These are phyloP conservation scores for Caenorhabditis sp. DNA, from an alignment of 2,888 invertebrate genomes.

Conservation along the genomic window DNA sequence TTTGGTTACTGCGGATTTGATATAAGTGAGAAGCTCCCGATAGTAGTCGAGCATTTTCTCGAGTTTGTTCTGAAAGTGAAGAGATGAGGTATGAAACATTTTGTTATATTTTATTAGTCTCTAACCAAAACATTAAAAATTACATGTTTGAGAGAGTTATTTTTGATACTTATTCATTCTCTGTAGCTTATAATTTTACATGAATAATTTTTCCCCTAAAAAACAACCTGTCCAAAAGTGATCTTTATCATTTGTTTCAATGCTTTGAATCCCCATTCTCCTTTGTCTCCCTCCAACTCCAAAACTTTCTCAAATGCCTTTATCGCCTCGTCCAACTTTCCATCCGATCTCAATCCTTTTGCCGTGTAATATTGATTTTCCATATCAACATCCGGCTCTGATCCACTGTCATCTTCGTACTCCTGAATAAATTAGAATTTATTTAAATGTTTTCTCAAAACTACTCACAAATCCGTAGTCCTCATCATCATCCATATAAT, in stretches of 20 bases:
- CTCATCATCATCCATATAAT: conserved; percentile 70
- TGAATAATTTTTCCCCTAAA: too few relatives aligned
- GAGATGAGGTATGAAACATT: neutral
- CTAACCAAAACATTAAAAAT: too few relatives aligned
- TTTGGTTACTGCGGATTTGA: conserved; percentile 97
- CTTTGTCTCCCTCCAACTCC: conserved; percentile 96
- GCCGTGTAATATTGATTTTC: conserved; percentile 99
- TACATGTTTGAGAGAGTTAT: too few relatives aligned
- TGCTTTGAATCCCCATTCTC: conserved; percentile 99
- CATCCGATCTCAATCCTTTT: conserved; percentile 91
- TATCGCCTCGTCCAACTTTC: conserved; percentile 89
- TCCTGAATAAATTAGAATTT: conserved; percentile 75
- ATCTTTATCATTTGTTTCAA: conserved; percentile 99
- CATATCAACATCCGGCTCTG: conserved; percentile 97
- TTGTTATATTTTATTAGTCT: neutral
- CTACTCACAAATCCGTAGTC: conserved; percentile 70
- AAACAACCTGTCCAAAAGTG: conserved; percentile 89
- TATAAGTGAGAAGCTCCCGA: conserved; percentile 93
- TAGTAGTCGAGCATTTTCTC: conserved; percentile 94
- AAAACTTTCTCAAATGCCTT: conserved; percentile 86
- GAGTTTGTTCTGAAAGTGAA: conserved; percentile 80
- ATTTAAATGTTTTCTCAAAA: conserved; percentile 20
- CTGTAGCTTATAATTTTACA: too few relatives aligned
- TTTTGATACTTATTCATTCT: too few relatives aligned
- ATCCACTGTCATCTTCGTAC: conserved; percentile 98